Conservation (phyloP, 2,797 vertebrate genomes). For the Syndactyla subalaris region DNA sequence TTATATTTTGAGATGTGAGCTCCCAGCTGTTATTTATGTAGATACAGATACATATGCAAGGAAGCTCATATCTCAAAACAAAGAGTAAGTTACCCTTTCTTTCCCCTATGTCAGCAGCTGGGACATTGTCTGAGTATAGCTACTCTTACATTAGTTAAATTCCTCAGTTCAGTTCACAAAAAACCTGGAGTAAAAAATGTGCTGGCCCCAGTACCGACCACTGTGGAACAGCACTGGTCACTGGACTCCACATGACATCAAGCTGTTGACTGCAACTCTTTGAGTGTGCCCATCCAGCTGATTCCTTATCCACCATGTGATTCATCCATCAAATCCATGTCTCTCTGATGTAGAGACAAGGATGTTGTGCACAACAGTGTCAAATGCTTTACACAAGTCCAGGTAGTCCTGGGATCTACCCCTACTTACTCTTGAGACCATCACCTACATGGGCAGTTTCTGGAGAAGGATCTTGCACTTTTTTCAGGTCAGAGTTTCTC, state of each 20-base stretch:
- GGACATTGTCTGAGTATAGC: not conserved
- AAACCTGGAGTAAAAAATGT: not conserved
- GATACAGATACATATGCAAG: not conserved
- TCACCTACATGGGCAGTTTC: not conserved
- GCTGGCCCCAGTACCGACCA: not conserved
- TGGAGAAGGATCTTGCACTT: not conserved
- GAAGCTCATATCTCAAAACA: not conserved
- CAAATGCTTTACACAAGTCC: not conserved
- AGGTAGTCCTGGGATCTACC: rapidly evolving
- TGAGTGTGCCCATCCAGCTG: not conserved
- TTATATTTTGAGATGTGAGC: not conserved
- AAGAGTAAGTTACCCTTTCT: not conserved
- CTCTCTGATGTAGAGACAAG: not conserved
- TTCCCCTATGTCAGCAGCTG: not conserved
- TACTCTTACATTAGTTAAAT: not conserved
- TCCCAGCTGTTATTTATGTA: not conserved
- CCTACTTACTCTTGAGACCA: not conserved
- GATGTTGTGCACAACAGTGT: not conserved
- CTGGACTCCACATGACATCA: not conserved
- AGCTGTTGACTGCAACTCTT: not conserved
- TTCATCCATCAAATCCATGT: not conserved
- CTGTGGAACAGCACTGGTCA: not conserved
- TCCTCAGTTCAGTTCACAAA: not conserved
- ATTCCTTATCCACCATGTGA: not conserved
- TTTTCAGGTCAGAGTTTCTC: not conserved